Conservation (phyloP, 2,797 vertebrate species). For the Kryptopterus vitreolus region DNA sequence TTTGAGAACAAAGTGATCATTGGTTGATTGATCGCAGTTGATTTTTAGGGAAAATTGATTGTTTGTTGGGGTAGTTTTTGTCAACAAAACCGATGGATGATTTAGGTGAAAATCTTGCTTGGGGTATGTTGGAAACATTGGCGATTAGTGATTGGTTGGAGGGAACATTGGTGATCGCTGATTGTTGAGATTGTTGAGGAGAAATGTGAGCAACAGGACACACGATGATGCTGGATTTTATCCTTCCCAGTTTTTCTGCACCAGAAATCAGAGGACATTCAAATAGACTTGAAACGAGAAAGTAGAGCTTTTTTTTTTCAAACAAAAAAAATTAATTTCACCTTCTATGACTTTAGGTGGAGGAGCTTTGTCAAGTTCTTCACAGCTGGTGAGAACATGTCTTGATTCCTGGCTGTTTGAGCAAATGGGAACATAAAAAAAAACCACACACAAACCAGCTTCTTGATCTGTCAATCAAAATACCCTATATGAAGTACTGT, state of each 20-base stretch:
- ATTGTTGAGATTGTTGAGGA: too few relatives aligned
- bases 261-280: neutral
- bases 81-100: too few relatives aligned
- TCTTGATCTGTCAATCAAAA: neutral
- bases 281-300: too few relatives aligned
- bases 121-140: too few relatives aligned
- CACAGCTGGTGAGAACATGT: neutral
- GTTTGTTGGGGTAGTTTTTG: too few relatives aligned
- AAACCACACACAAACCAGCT: neutral
- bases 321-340: neutral
- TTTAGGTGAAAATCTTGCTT: too few relatives aligned
- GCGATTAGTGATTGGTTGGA: too few relatives aligned
- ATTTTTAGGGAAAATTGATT: too few relatives aligned
- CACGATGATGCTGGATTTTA: neutral
- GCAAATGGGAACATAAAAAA: neutral
- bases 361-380: neutral
- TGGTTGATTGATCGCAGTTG: too few relatives aligned
- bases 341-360: neutral
- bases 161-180: too few relatives aligned
- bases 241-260: neutral
- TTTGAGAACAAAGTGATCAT: too few relatives aligned
- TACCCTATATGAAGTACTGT: neutral
- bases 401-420: neutral
- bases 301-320: too few relatives aligned
- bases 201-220: neutral